Evolutionary conservation across 2,113 vertebrate species (phyloP).

Genomic region (Tupaia chinensis): DNA sequence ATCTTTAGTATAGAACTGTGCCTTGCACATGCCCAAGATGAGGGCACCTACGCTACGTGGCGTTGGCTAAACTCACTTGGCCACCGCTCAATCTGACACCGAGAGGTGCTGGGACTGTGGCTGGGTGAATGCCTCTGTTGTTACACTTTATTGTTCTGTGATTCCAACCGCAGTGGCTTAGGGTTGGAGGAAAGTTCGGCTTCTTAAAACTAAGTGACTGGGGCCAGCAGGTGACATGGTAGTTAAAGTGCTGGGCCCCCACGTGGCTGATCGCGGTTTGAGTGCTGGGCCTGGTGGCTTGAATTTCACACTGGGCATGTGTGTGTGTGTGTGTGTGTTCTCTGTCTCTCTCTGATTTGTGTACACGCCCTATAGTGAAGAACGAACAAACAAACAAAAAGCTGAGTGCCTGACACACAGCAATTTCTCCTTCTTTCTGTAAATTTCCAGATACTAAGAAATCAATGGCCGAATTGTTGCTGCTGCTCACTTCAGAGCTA

Average conservation of each 20-base stretch:
- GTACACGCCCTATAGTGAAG: too few species aligned
- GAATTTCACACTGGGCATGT: too few species aligned
- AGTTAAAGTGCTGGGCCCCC: too few species aligned
- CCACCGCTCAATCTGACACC: not conserved
- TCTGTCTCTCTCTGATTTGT: too few species aligned
- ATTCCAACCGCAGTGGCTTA: not conserved
- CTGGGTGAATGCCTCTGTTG: not conserved
- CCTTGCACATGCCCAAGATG: not conserved
- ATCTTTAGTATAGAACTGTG: not conserved
- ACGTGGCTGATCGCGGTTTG: too few species aligned
- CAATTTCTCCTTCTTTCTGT: conserved; percentile 43
- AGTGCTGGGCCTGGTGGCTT: too few species aligned
- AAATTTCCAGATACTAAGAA: conserved; percentile 41
- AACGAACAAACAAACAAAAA: not conserved
- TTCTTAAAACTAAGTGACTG: conserved; percentile 24
- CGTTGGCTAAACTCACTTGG: not conserved
- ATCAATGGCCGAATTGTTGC: conserved; percentile 36
- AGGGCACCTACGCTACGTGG: not conserved
- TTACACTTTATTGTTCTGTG: not conserved
- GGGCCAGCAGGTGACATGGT: too few species aligned
- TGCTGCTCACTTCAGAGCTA: conserved; percentile 14
- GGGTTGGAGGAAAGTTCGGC: conserved; percentile 26
- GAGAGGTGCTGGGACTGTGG: not conserved
- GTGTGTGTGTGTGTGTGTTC: too few species aligned
- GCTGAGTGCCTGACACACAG: conserved; percentile 39